phyloP scores from a whole-genome alignment of 2,113 vertebrate genomes.

The Zootoca vivipara region DNA sequence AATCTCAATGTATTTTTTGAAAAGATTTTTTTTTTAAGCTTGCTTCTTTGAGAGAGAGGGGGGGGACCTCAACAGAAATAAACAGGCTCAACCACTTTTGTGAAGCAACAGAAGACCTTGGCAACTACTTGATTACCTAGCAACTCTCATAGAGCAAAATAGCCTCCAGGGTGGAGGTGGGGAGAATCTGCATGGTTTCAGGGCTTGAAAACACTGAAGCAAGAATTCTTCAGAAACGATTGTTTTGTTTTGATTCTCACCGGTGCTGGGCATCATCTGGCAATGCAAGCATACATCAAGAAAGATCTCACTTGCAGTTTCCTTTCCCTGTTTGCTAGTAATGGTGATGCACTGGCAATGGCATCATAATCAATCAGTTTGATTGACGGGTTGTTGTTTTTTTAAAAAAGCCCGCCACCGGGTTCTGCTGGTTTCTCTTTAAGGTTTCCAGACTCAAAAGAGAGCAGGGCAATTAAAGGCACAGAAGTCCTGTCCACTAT shows the following conservation, averaged over 20 bases:
- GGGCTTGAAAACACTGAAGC: neutral
- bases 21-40: neutral
- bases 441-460: no score
- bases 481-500: no score
- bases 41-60: no score
- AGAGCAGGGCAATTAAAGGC: no score
- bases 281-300: neutral
- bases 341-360: neutral
- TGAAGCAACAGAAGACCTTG: neutral
- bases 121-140: neutral
- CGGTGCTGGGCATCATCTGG: slow-evolving; percentile 3
- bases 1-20: neutral
- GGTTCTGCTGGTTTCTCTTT: no score
- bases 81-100: neutral
- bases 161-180: neutral
- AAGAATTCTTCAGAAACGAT: neutral
- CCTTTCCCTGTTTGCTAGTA: neutral
- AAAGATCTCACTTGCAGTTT: neutral
- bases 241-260: slow-evolving; percentile 18
- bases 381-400: neutral
- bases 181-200: neutral
- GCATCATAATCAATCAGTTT: neutral
- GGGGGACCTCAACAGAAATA: neutral
- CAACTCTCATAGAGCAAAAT: neutral
- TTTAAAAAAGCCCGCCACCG: neutral